phyloP scores from a whole-genome alignment of 2,113 vertebrate species.

The Dicerorhinus sumatrensis region DNA sequence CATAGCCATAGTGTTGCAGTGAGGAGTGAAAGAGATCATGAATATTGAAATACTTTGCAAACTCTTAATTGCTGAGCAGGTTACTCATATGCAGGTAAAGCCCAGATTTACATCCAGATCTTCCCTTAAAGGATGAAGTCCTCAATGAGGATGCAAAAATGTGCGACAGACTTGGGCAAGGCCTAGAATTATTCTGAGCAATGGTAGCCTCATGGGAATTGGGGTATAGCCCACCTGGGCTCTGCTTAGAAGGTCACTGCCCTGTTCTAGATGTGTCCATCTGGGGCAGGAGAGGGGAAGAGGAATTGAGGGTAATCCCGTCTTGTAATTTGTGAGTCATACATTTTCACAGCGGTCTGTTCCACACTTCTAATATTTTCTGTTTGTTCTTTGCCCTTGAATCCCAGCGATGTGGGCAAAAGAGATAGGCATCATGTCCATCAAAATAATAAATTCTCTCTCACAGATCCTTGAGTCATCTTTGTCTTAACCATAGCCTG shows the following conservation, averaged over 20 bases:
- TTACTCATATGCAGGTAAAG: background rate
- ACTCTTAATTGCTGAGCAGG: background rate
- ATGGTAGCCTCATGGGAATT: background rate
- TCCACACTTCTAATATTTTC: background rate
- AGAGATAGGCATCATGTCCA: background rate
- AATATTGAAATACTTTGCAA: background rate
- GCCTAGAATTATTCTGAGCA: background rate
- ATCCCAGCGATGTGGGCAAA: background rate
- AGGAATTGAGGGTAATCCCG: background rate
- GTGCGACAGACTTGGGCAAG: background rate
- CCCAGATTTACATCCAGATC: background rate
- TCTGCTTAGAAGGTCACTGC: background rate
- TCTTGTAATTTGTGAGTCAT: background rate
- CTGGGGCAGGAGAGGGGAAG: background rate
- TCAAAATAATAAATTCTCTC: background rate
- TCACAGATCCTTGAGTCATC: background rate
- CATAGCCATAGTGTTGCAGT: background rate
- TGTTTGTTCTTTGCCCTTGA: constrained; percentile 52
- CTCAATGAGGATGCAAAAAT: background rate
- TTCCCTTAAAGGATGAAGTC: background rate
- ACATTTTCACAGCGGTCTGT: background rate
- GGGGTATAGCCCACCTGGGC: background rate
- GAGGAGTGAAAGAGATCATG: background rate
- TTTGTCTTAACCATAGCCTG: background rate
- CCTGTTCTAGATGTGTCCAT: background rate